Conservation (phyloP, 1,140 invertebrate species). For the Geopemphigus sp. region DNA sequence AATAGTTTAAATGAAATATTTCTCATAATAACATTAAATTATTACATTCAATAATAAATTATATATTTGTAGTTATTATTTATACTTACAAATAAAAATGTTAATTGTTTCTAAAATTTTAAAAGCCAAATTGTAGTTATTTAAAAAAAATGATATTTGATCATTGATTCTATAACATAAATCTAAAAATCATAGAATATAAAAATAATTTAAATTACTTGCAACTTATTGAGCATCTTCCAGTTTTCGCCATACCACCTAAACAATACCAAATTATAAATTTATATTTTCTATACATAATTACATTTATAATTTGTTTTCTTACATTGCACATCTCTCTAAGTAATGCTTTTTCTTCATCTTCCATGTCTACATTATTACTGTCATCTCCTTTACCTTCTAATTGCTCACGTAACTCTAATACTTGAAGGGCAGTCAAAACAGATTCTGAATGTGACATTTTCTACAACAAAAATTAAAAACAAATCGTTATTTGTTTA, state of each 20-base stretch:
- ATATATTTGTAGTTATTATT: not conserved
- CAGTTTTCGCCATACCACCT: slow-evolving; percentile 70
- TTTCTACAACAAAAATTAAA: slow-evolving; percentile 37
- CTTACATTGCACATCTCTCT: slow-evolving; percentile 95
- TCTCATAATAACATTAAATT: not conserved
- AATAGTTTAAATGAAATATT: not conserved
- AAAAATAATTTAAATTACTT: not conserved
- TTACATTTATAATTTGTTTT: slow-evolving; percentile 50
- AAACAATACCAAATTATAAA: slow-evolving; percentile 52
- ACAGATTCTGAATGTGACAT: slow-evolving; percentile 76
- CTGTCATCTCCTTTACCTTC: slow-evolving; percentile 62
- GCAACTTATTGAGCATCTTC: slow-evolving; percentile 60
- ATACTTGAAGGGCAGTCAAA: slow-evolving; percentile 82
- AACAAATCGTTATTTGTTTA: not conserved
- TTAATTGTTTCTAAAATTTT: not conserved
- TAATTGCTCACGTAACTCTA: slow-evolving; percentile 85
- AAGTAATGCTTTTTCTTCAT: slow-evolving; percentile 88
- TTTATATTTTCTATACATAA: slow-evolving; percentile 27
- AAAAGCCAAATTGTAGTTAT: not conserved
- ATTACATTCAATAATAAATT: not conserved
- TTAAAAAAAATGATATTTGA: not conserved
- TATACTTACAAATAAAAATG: not conserved
- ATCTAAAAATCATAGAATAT: not conserved
- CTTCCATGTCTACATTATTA: slow-evolving; percentile 65
- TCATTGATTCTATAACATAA: not conserved